Base-by-base conservation (phyloP, 2,888 invertebrate genomes). In the Coleophora deauratella region DNA sequence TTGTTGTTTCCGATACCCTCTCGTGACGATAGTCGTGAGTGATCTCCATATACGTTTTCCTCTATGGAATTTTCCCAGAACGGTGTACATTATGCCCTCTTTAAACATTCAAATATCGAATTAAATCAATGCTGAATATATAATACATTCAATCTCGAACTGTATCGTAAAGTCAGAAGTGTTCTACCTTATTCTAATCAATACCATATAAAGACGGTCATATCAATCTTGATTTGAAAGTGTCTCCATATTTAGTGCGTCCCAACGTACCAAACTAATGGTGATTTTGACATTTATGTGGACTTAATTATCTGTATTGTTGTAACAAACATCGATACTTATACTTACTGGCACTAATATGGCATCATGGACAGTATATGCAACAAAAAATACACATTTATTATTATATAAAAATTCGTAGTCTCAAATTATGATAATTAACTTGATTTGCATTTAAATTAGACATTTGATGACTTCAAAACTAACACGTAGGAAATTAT, bases 331-430 rank as follows among this genome's bases (percentile, higher is more conserved):
- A 53, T 52, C 52, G 59, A 55, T 54, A 42, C 55, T 54, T 49
- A 74, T 80, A 79, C 78, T 66, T 81, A 79, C 79, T 80, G 68
- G 81, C 74, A 78, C 81, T 81, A 77, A 70, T 58, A 66, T 72
- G 72, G 66, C 75, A 65, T 76, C 79, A 77, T 64, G 65, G 73
- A 65, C 63, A 66, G 78, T 82, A 82, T 81, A 82, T 82, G 82
- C 78, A 82, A 82, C 82, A 82, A 80, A 80, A 64, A 74, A 62
- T 21, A 21, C 21, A 21, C 6, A 6, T 31, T 31, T 31, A n/a
- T 10, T 31, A 11, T 28, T 28, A 28, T 28, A 28, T n/a, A 31
- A 6, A 2, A 31, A 31, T 11, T 31, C n/a, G 11, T n/a, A 54
- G 64, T 54, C 57, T 58, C 67, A 70, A 72, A 69, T 58, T 66